Percentiles rank a stretch among this genome's conserved stretches.
These are phyloP conservation scores for Micropoecilia bifurca DNA, from an alignment of 2,797 vertebrate genomes.

Conservation along the genomic window DNA sequence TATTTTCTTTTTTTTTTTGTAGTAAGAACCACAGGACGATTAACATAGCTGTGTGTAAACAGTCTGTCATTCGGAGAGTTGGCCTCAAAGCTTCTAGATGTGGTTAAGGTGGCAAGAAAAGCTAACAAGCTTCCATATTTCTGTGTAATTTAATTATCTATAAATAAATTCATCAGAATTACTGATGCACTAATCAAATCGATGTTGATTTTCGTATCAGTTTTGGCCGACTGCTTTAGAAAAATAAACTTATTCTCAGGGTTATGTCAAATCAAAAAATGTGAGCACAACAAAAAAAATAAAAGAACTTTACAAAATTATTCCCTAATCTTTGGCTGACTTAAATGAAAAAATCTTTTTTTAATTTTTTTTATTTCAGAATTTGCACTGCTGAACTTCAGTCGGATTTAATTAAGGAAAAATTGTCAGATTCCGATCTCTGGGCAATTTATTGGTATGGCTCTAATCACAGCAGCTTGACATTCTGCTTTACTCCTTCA, in stretches of 20 bases:
- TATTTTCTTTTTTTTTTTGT: background rate
- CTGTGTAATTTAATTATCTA: constrained; percentile 43
- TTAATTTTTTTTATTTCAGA: background rate
- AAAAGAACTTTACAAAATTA: background rate
- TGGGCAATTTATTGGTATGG: background rate
- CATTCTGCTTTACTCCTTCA: constrained; percentile 13
- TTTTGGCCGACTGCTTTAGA: background rate
- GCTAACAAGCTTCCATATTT: constrained; percentile 51
- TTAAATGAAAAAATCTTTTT: background rate
- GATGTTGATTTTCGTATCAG: background rate
- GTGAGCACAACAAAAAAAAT: background rate
- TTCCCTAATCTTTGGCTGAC: background rate
- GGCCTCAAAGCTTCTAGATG: constrained; percentile 59
- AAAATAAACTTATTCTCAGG: background rate
- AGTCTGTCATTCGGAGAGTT: constrained; percentile 40
- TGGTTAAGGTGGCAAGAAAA: constrained; percentile 62
- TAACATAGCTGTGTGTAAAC: constrained; percentile 47
- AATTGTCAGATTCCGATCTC: background rate
- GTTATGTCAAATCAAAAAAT: background rate
- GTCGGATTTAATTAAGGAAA: background rate
- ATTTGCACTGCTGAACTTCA: background rate
- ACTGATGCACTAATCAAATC: background rate
- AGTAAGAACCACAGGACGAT: constrained; percentile 40
- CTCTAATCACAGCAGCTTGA: background rate
- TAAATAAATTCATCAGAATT: background rate